A percentile compares a stretch with the other conserved stretches of the same genome.
Evolutionary conservation across 2,888 invertebrate genomes (phyloP).

Genomic region (Sepioteuthis lessoniana): DNA sequence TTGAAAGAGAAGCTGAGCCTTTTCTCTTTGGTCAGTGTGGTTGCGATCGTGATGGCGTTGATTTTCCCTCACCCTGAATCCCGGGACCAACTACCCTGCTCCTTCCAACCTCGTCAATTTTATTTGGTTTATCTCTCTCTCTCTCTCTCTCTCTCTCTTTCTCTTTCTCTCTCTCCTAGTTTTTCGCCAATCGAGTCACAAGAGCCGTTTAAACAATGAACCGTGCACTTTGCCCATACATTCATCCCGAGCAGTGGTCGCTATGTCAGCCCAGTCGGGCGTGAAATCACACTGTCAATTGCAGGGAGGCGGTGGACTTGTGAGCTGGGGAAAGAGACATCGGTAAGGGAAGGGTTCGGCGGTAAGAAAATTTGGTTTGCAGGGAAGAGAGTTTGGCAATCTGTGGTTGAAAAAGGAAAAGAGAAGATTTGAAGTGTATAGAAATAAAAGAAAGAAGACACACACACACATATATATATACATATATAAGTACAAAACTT

Average conservation of each 20-base stretch:
- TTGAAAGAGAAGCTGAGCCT: not conserved
- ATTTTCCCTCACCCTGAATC: not conserved
- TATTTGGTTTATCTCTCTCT: not conserved
- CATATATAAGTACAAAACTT: too few relatives aligned
- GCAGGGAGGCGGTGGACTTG: constrained; percentile 24
- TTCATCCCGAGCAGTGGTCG: not conserved
- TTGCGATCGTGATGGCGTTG: not conserved
- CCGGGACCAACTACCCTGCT: too few relatives aligned
- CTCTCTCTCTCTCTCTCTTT: not conserved
- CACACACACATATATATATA: not conserved
- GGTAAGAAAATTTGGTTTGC: not conserved
- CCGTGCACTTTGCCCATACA: constrained; percentile 33
- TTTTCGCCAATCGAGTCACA: constrained; percentile 33
- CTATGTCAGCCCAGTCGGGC: constrained; percentile 33
- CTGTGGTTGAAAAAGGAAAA: not conserved
- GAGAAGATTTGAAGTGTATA: not conserved
- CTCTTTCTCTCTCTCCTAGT: not conserved
- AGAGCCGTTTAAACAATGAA: constrained; percentile 16
- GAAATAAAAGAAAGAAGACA: not conserved
- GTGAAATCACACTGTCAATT: constrained; percentile 33
- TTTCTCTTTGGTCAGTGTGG: constrained; percentile 1
- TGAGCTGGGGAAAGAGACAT: not conserved
- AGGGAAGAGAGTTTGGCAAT: not conserved
- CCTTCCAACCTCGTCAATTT: not conserved
- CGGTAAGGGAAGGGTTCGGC: not conserved